These are phyloP conservation scores for Gnatocerus cornutus DNA, from an alignment of 2,888 invertebrate species.

Conservation along the genomic window DNA sequence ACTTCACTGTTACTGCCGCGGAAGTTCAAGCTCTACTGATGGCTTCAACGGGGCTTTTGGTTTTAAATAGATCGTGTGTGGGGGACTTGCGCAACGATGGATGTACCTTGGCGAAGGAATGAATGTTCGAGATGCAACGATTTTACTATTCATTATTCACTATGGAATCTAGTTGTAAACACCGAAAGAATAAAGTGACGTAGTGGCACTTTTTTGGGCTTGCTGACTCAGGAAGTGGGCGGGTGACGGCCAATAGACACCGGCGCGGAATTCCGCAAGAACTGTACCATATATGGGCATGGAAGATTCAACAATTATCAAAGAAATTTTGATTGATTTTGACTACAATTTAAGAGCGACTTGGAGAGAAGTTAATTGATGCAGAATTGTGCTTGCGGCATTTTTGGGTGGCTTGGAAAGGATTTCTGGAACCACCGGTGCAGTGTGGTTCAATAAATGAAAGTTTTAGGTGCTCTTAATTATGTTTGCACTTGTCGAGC, in stretches of 20 bases:
- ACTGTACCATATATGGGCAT: too few relatives aligned
- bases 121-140: conserved; percentile 33
- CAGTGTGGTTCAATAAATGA: too few relatives aligned
- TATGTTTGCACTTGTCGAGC: too few relatives aligned
- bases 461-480: too few relatives aligned
- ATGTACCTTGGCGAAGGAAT: conserved; percentile 39
- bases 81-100: conserved; percentile 63
- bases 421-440: too few relatives aligned
- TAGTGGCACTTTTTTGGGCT: conserved; percentile 17
- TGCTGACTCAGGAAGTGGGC: conserved; percentile 6
- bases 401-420: too few relatives aligned
- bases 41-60: conserved; percentile 57
- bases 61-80: conserved; percentile 66
- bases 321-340: too few relatives aligned
- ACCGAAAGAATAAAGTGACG: conserved; percentile 30
- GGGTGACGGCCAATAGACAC: not conserved
- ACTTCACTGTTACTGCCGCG: not conserved
- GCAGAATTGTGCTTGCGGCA: too few relatives aligned
- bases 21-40: conserved; percentile 40
- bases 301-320: too few relatives aligned
- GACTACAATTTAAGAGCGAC: too few relatives aligned
- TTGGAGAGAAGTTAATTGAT: too few relatives aligned
- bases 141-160: conserved; percentile 27
- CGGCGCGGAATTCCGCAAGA: not conserved
- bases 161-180: conserved; percentile 20